Evolutionary conservation across 2,797 vertebrate genomes (phyloP).

Genomic region (Petrocephalus sullivani): DNA sequence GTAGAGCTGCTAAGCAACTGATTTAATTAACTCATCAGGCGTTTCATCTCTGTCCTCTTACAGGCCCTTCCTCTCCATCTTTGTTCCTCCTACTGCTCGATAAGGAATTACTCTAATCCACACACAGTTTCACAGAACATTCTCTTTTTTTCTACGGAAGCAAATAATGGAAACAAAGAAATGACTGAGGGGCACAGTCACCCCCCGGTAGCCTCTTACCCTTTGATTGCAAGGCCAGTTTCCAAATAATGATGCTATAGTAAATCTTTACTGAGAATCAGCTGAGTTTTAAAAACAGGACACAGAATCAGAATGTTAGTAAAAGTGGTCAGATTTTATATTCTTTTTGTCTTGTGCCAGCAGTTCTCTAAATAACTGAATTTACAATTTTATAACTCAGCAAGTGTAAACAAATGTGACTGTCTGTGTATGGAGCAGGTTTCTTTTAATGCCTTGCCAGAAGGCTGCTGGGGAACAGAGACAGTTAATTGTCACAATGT

Average conservation of each 20-base stretch:
- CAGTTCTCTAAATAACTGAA: not conserved
- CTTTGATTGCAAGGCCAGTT: not conserved
- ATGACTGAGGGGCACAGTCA: not conserved
- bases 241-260: not conserved
- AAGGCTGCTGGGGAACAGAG: not conserved
- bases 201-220: not conserved
- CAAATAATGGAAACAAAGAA: not conserved
- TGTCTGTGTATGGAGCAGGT: not conserved
- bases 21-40: constrained; percentile 13
- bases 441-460: not conserved
- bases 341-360: not conserved
- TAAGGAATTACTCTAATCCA: not conserved
- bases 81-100: not conserved
- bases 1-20: constrained; percentile 4
- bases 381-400: not conserved
- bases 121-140: not conserved
- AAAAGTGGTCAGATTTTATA: not conserved
- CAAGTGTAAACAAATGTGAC: not conserved
- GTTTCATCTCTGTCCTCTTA: not conserved
- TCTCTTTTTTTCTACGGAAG: not conserved
- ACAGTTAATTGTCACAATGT: constrained; percentile 26
- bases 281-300: not conserved
- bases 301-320: not conserved
- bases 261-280: not conserved
- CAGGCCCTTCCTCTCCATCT: not conserved